Conservation (phyloP, 1,140 invertebrate species). For the Drosophila chauvacae region DNA sequence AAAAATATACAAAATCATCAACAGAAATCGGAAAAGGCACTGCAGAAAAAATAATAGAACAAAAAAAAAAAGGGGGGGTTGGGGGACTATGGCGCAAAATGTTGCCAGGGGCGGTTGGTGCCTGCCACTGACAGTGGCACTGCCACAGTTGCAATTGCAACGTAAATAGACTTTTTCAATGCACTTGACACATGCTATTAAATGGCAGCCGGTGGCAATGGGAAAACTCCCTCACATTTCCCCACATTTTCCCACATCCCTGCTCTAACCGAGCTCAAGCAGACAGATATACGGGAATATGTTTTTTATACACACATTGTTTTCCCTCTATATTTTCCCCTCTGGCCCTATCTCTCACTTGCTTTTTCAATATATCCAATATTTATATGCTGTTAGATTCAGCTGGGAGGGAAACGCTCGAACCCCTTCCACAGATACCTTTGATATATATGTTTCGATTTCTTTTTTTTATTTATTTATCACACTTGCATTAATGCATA, state of each 20-base stretch:
- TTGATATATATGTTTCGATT: background rate
- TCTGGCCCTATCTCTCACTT: slow-evolving; percentile 10
- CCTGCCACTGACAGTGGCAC: slow-evolving; percentile 30
- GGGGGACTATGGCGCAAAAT: slow-evolving; percentile 16
- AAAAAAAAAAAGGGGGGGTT: background rate
- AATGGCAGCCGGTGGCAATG: slow-evolving; percentile 61
- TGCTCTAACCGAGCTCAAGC: slow-evolving; percentile 6
- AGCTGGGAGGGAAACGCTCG: slow-evolving; percentile 9
- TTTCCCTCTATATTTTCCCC: slow-evolving; percentile 25
- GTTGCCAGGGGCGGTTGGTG: slow-evolving; percentile 5
- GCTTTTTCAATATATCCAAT: slow-evolving; percentile 58
- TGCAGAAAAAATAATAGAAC: background rate
- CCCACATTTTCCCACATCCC: background rate
- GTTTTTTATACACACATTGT: slow-evolving; percentile 35
- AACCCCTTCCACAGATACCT: background rate
- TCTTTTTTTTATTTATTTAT: background rate
- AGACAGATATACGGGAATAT: slow-evolving; percentile 47
- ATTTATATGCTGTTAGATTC: slow-evolving; percentile 71
- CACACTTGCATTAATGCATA: slow-evolving; percentile 16
- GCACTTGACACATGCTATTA: slow-evolving; percentile 83
- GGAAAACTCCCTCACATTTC: background rate
- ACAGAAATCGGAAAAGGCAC: slow-evolving; percentile 39
- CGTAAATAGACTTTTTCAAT: slow-evolving; percentile 83
- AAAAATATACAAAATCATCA: slow-evolving; percentile 75
- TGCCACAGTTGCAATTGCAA: slow-evolving; percentile 75